phyloP scores from a whole-genome alignment of 92 coral and sea anemone species.

The Montipora capitata region DNA sequence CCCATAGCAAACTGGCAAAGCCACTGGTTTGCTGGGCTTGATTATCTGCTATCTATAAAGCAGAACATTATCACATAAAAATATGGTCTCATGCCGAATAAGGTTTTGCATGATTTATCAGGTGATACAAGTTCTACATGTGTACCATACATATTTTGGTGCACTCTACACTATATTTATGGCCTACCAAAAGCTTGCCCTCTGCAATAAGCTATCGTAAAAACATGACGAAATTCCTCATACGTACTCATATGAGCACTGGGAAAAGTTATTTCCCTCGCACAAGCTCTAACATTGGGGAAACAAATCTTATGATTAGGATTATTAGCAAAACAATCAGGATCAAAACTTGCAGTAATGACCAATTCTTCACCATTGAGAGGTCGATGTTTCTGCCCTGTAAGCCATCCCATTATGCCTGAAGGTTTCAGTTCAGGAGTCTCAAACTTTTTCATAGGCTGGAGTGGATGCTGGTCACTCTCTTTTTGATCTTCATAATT shows the following conservation, averaged over 20 bases:
- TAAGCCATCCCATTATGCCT: slow-evolving; percentile 71
- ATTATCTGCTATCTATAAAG: too few relatives aligned
- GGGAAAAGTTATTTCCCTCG: slow-evolving; percentile 46
- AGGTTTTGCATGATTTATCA: too few relatives aligned
- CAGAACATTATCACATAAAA: too few relatives aligned
- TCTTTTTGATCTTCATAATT: not conserved
- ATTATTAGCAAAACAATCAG: slow-evolving; percentile 39
- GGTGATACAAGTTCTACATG: too few relatives aligned
- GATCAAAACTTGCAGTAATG: slow-evolving; percentile 44
- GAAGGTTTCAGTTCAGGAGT: slow-evolving; percentile 43
- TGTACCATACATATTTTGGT: too few relatives aligned
- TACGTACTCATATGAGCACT: slow-evolving; percentile 29
- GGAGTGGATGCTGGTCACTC: not conserved
- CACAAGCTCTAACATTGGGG: slow-evolving; percentile 55
- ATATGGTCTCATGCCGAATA: too few relatives aligned
- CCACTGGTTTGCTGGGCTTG: too few relatives aligned
- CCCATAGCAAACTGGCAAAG: too few relatives aligned
- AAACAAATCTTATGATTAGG: slow-evolving; percentile 56
- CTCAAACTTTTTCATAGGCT: slow-evolving; percentile 14
- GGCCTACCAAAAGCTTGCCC: slow-evolving; percentile 53
- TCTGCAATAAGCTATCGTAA: slow-evolving; percentile 35
- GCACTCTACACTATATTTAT: not conserved
- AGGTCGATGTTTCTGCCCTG: slow-evolving; percentile 61
- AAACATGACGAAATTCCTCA: slow-evolving; percentile 24
- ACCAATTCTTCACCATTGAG: slow-evolving; percentile 35